These are phyloP conservation scores for Drosophila dunni DNA, from an alignment of 1,140 invertebrate species.

Conservation along the genomic window DNA sequence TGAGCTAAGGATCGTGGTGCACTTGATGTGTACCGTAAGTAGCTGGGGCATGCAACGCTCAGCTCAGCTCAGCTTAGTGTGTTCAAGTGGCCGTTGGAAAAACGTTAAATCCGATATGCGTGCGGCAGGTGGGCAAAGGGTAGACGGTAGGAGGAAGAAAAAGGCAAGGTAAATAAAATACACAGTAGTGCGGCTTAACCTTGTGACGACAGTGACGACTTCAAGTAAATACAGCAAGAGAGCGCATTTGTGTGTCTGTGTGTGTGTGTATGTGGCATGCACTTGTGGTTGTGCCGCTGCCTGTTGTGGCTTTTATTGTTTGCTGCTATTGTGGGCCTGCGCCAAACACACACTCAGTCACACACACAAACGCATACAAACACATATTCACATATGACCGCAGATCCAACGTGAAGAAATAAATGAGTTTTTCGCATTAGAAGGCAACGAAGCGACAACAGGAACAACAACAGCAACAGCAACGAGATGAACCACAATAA, in stretches of 20 bases:
- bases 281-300: slow-evolving; percentile 36
- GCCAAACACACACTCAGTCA: neutral
- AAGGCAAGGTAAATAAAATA: slow-evolving; percentile 55
- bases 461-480: slow-evolving; percentile 43
- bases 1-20: slow-evolving; percentile 1
- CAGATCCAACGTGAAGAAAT: slow-evolving; percentile 81
- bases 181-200: slow-evolving; percentile 69
- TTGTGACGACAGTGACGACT: slow-evolving; percentile 61
- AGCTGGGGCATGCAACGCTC: slow-evolving; percentile 38
- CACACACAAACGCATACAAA: slow-evolving; percentile 5
- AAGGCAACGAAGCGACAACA: slow-evolving; percentile 78
- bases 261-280: slow-evolving; percentile 21
- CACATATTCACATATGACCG: slow-evolving; percentile 59
- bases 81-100: slow-evolving; percentile 57
- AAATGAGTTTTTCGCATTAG: slow-evolving; percentile 82
- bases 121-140: neutral
- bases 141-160: slow-evolving; percentile 1
- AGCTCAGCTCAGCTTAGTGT: slow-evolving; percentile 60
- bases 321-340: slow-evolving; percentile 45
- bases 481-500: slow-evolving; percentile 46
- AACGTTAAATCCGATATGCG: neutral
- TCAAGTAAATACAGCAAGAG: slow-evolving; percentile 64
- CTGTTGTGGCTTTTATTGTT: slow-evolving; percentile 47
- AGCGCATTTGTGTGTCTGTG: neutral
- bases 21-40: slow-evolving; percentile 22